These are phyloP conservation scores for Ormyrus nitidulus DNA, from an alignment of 2,888 invertebrate genomes.

Conservation along the genomic window DNA sequence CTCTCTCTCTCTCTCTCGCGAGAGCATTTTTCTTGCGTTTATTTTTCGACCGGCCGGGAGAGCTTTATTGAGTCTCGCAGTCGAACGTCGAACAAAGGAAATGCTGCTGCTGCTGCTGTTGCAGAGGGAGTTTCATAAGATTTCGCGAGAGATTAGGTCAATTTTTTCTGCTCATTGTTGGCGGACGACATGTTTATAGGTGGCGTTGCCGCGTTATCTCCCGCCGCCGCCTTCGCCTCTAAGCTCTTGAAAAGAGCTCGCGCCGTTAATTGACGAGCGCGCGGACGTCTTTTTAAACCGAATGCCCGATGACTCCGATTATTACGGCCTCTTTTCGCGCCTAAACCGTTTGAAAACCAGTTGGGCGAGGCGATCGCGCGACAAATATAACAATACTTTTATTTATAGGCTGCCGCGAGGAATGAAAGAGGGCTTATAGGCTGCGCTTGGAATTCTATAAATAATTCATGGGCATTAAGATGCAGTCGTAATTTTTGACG, in stretches of 20 bases:
- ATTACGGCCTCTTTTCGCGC: neutral
- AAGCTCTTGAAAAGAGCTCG: neutral
- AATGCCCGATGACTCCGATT: neutral
- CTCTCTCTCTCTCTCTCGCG: neutral
- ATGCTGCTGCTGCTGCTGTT: neutral
- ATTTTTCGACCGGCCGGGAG: neutral
- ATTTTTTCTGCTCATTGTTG: constrained; percentile 40
- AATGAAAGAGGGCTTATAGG: no score
- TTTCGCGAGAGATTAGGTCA: constrained; percentile 46
- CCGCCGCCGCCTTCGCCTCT: no score
- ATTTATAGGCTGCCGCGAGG: no score
- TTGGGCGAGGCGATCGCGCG: neutral
- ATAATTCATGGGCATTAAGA: no score
- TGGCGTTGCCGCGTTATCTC: constrained; percentile 7
- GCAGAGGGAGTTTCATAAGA: constrained; percentile 38
- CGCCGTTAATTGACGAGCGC: constrained; percentile 21
- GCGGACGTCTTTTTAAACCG: neutral
- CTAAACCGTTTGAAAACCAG: neutral
- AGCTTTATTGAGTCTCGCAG: constrained; percentile 48
- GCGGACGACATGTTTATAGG: constrained; percentile 42
- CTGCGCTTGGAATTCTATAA: no score
- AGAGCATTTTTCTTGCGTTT: neutral
- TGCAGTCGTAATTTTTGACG: no score
- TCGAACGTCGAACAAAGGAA: constrained; percentile 40
- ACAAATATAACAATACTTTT: no score